phyloP scores from a whole-genome alignment of 2,797 vertebrate species.

The Gymnoscopelus microlampas region DNA sequence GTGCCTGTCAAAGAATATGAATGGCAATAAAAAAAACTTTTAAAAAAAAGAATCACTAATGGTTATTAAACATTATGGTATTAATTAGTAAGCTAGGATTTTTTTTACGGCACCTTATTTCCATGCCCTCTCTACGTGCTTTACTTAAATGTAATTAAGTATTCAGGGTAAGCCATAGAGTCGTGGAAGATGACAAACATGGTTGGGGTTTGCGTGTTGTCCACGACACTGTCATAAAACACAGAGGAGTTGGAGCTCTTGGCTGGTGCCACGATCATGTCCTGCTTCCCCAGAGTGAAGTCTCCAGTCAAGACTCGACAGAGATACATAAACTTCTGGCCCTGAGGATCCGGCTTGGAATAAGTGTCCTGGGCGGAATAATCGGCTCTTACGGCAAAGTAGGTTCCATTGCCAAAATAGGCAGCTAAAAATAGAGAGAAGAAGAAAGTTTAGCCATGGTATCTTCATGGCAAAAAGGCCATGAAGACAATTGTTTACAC shows the following conservation, averaged over 20 bases:
- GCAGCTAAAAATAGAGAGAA: constrained; percentile 75
- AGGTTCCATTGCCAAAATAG: constrained; percentile 89
- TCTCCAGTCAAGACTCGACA: constrained; percentile 87
- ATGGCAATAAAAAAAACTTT: no score
- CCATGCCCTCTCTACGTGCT: background rate
- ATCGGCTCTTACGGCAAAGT: constrained; percentile 85
- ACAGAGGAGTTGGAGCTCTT: constrained; percentile 61
- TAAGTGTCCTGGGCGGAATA: constrained; percentile 83
- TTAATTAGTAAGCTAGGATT: background rate
- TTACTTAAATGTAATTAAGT: constrained; percentile 87
- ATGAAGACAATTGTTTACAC: no score
- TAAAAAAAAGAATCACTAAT: background rate
- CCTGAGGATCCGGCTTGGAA: constrained; percentile 69
- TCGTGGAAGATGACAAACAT: constrained; percentile 91
- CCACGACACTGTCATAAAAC: constrained; percentile 84
- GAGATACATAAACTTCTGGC: constrained; percentile 86
- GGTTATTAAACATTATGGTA: no score
- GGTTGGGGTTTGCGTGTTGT: constrained; percentile 42
- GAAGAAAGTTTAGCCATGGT: background rate
- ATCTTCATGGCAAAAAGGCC: background rate
- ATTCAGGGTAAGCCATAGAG: constrained; percentile 89
- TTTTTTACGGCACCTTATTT: background rate
- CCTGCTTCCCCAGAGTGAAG: constrained; percentile 46
- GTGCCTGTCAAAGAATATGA: no score
- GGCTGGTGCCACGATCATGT: constrained; percentile 77